A percentile compares a stretch with the other conserved stretches of the same genome.
phyloP scores from a whole-genome alignment of 2,797 vertebrate genomes.

The Buphagus erythrorhynchus region DNA sequence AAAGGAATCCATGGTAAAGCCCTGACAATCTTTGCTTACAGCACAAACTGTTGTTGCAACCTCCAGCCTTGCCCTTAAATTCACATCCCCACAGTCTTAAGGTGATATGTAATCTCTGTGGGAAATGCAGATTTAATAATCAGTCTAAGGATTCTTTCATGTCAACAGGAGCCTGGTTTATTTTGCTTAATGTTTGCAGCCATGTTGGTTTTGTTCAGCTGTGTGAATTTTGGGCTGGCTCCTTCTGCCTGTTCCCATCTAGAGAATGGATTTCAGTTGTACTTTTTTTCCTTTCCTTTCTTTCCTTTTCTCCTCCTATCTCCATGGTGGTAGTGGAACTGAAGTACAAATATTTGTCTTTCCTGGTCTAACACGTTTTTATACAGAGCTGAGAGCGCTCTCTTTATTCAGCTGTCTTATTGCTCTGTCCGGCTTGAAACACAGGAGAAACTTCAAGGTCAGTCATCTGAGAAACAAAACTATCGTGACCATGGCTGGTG shows the following conservation, averaged over 20 bases:
- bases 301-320: background rate
- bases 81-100: background rate
- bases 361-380: conserved; percentile 15
- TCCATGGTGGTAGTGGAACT: background rate
- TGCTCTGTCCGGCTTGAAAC: background rate
- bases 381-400: background rate
- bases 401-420: conserved; percentile 25
- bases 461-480: background rate
- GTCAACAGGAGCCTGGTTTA: background rate
- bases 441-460: background rate
- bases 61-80: background rate
- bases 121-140: background rate
- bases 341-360: conserved; percentile 61
- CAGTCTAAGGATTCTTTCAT: background rate
- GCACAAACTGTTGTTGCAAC: background rate
- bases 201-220: background rate
- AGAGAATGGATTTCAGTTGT: background rate
- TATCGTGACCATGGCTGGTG: background rate
- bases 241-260: background rate
- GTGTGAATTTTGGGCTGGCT: background rate
- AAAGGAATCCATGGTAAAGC: background rate
- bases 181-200: background rate
- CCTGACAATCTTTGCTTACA: background rate
- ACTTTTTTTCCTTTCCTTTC: background rate
- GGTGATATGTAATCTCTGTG: background rate